Evolutionary conservation across 2,888 invertebrate species (phyloP).

Genomic region (Coecobrya sp.): DNA sequence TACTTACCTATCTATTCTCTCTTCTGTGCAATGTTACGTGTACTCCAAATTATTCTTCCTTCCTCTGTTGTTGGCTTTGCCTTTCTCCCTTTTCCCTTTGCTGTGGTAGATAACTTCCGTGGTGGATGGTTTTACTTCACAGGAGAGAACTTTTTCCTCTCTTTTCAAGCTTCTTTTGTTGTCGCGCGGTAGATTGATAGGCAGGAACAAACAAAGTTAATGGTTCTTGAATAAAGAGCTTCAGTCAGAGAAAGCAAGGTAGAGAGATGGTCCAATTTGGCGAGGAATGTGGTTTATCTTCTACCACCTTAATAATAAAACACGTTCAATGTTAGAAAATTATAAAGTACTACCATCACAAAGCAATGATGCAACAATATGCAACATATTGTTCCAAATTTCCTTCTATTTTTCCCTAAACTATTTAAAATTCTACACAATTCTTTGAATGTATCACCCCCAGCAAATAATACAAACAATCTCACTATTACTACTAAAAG

Average conservation of each 20-base stretch:
- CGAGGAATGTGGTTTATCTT: constrained; percentile 1
- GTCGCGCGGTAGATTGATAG: constrained; percentile 39
- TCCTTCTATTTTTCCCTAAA: background rate
- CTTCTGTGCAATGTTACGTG: background rate
- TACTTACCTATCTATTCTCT: background rate
- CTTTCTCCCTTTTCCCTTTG: constrained; percentile 10
- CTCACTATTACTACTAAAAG: background rate
- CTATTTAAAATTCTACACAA: too few relatives aligned
- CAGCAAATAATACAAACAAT: too few relatives aligned
- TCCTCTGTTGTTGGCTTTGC: background rate
- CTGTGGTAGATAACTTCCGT: constrained; percentile 20
- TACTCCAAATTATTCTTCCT: background rate
- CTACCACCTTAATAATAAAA: constrained; percentile 10
- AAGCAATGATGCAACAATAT: background rate
- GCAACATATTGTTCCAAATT: background rate
- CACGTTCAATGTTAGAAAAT: background rate
- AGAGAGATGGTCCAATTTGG: constrained; percentile 13
- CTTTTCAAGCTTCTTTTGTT: constrained; percentile 3
- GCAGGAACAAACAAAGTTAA: constrained; percentile 34
- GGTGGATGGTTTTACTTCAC: constrained; percentile 33
- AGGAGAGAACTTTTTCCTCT: background rate
- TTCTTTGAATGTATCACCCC: too few relatives aligned
- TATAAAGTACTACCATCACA: background rate
- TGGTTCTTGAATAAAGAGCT: constrained; percentile 35
- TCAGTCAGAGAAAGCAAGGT: background rate